Base-by-base conservation (phyloP, 2,888 invertebrate species). In the Belgica antarctica region DNA sequence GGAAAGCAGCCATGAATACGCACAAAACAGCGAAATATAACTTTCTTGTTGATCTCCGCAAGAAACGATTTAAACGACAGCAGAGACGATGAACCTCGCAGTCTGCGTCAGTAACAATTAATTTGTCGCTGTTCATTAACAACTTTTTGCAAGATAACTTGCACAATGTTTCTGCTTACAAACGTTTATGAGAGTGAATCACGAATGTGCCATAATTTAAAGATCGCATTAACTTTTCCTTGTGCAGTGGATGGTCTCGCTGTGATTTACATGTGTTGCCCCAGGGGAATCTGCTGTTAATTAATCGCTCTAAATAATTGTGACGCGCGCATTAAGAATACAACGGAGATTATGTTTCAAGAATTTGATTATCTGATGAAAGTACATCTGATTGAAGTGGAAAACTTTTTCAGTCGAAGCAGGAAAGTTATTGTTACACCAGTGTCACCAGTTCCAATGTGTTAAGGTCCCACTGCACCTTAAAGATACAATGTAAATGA, bases 221-320 rank as follows among this genome's bases (percentile, higher is more conserved):
- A 52, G 52, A 22, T 52, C 46, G 15, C 12, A 46, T 46, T 46
- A 46, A 46, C 46, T 34, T 62, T 41, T 36, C 36, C 10, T 41
- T 63, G 10, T 15, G 12, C 12, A 61, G n/a, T 15, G 15, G 28
- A 24, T 24, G 5, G 12, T 63, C 63, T 36, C 25, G 41, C 41
- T 63, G 63, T 41, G 63, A 63, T 63, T 63, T 63, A 63, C 63
- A 63, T 63, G 41, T 63, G 36, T 63, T 41, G 36, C 63, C 63
- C 63, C 36, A 8, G 19, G 41, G 63, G 41, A 41, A 63, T 63
- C 52, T n/a, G 2, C 22, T 63, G 34, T 63, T 63, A 63, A 63
- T 63, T 63, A 63, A 63, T 63, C 63, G 63, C 19, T 63, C 36
- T 22, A 63, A 63, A 62, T 62, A 57, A 17, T 52, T 52, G 10